Base-by-base conservation (phyloP, 1,140 invertebrate genomes). In the Macrobrachium rosenbergii region DNA sequence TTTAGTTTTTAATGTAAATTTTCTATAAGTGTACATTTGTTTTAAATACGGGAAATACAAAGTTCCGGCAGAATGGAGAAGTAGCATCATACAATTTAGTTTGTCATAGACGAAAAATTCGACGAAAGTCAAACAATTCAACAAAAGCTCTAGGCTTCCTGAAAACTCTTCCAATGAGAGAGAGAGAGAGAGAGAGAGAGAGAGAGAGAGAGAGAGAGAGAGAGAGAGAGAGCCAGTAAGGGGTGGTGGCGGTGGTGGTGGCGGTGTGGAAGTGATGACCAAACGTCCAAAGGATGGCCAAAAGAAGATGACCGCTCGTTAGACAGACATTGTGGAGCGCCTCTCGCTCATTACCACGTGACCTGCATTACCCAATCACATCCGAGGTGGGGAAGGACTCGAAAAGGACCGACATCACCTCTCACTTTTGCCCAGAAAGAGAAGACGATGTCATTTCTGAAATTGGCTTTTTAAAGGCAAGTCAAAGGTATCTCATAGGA, bases 281-380 rank as follows among this genome's bases (percentile, higher is more conserved):
- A 16, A 77, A 58, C 37, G 45, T 58, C 45, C 59, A 58, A 77
- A 45, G 45, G 59, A n/a, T 77, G 75, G 75, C 19, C 75, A 21
- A 58, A n/a, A 45, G 45, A 77, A 58, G 75, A 77, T 77, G 75
- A 58, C 45, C 75, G 45, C 75, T 77, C 75, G 75, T 77, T 77
- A 77, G 75, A 52, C 23, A 58, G 75, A 77, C 75, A 77, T 77
- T 77, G 75, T 77, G 75, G 45, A 45, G 14, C 75, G 45, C 45
- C 52, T 45, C 75, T 45, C 21, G 75, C 75, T 77, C 75, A 77
- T 77, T 77, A 77, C 59, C 75, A 77, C 75, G 75, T 77, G 75
- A 77, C 75, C 75, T 77, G 75, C 75, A 77, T 77, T 77, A 77
- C 21, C 75, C 75, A 77, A 77, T 77, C 75, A 77, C 75, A 45